A percentile compares a stretch with the other conserved stretches of the same genome.
These are phyloP conservation scores for Habrosyne pyritoides DNA, from an alignment of 2,888 invertebrate species.

Conservation along the genomic window DNA sequence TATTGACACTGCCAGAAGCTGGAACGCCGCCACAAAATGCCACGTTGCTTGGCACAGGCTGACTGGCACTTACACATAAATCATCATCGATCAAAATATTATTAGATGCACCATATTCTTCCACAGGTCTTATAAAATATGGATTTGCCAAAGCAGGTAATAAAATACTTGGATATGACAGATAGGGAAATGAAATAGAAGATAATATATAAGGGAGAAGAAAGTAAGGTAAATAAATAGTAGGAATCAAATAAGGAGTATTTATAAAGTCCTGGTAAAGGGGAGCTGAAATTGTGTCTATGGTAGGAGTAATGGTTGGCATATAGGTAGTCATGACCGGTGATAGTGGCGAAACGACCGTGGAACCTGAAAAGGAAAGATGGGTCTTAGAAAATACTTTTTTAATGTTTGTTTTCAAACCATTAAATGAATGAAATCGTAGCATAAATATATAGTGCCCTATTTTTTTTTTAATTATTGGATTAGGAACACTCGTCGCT, in stretches of 20 bases:
- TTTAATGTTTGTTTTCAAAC: background rate
- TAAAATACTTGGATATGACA: background rate
- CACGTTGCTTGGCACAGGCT: background rate
- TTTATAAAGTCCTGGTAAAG: background rate
- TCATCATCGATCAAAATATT: background rate
- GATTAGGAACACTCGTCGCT: too few relatives aligned
- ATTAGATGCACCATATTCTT: background rate
- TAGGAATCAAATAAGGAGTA: background rate
- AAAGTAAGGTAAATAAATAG: background rate
- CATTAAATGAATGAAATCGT: background rate
- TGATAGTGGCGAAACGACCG: background rate
- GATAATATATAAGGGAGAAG: background rate
- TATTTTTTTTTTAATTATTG: too few relatives aligned
- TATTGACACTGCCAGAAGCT: conserved; percentile 21
- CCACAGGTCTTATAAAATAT: background rate
- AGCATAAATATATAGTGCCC: too few relatives aligned
- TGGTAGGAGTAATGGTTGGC: background rate
- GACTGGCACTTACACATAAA: background rate
- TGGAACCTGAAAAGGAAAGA: background rate
- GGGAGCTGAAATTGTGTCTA: background rate
- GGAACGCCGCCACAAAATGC: conserved; percentile 17
- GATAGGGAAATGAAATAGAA: background rate
- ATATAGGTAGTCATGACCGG: background rate
- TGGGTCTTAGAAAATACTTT: too few relatives aligned
- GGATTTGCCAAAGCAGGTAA: background rate